These are phyloP conservation scores for Acrobeloides nanus DNA, from an alignment of 2,888 invertebrate species.

Conservation along the genomic window DNA sequence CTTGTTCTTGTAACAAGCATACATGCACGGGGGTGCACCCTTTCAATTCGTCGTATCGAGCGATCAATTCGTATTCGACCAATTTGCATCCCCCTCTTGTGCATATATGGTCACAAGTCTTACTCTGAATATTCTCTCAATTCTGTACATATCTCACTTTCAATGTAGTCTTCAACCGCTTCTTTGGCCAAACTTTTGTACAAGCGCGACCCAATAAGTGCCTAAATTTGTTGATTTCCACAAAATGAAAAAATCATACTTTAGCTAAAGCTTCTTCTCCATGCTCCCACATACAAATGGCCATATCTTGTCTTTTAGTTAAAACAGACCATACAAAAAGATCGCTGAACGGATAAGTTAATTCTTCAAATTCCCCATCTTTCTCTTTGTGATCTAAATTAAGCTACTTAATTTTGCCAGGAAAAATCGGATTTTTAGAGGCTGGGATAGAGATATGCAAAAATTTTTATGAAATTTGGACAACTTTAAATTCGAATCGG, in stretches of 20 bases:
- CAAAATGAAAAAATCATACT: slow-evolving; percentile 21
- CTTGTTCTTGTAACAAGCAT: no score
- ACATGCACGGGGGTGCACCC: slow-evolving; percentile 62
- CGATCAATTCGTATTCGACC: no score
- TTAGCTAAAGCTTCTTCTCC: slow-evolving; percentile 96
- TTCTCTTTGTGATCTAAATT: no score
- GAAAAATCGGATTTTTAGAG: no score
- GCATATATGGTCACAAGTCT: slow-evolving; percentile 79
- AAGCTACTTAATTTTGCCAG: no score
- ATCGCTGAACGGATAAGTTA: slow-evolving; percentile 92
- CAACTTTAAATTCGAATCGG: no score
- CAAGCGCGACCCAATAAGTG: slow-evolving; percentile 7
- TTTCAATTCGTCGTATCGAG: no score
- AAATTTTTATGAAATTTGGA: no score
- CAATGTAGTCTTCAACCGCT: slow-evolving; percentile 91
- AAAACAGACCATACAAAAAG: slow-evolving; percentile 87
- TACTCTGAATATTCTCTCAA: slow-evolving; percentile 93
- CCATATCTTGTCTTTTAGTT: slow-evolving; percentile 82
- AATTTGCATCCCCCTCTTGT: no score
- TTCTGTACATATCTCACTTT: slow-evolving; percentile 91
- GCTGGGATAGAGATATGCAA: no score
- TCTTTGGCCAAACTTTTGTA: slow-evolving; percentile 74
- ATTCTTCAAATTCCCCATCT: no score
- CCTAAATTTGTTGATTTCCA: slow-evolving; percentile 31
- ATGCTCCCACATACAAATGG: slow-evolving; percentile 94